A percentile compares a stretch with the other conserved stretches of the same genome.
These are phyloP conservation scores for Lethrus apterus DNA, from an alignment of 1,140 invertebrate species.

Conservation along the genomic window DNA sequence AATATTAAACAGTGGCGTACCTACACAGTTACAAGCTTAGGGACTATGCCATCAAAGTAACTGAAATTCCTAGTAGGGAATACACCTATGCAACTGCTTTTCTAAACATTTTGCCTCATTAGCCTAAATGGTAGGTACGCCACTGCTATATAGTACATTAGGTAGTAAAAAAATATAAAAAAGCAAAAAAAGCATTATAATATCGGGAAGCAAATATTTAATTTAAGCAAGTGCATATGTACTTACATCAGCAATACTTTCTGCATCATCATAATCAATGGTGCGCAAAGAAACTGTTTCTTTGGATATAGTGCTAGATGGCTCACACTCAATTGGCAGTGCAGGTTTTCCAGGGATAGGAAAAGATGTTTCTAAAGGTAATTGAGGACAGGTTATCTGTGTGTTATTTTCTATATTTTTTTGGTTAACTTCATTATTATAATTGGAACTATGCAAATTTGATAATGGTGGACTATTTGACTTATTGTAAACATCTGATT, in stretches of 20 bases:
- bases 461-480: no score
- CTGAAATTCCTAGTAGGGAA: no score
- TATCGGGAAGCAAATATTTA: neutral
- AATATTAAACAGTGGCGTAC: no score
- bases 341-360: slow-evolving; percentile 7
- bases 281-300: slow-evolving; percentile 25
- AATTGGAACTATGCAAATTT: no score
- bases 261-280: slow-evolving; percentile 10
- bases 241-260: slow-evolving; percentile 7
- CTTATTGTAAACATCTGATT: no score
- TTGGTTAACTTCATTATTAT: slow-evolving; percentile 2
- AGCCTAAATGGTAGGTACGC: no score
- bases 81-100: no score
- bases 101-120: no score
- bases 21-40: no score
- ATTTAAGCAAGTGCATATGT: slow-evolving; percentile 1
- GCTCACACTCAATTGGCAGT: slow-evolving; percentile 28
- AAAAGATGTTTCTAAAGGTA: neutral
- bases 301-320: slow-evolving; percentile 29
- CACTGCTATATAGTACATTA: no score
- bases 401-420: neutral
- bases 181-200: slow-evolving; percentile 3
- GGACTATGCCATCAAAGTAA: no score
- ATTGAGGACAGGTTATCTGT: neutral
- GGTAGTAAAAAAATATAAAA: no score